Base-by-base conservation (phyloP, 2,113 vertebrate species). In the Fulica atra region DNA sequence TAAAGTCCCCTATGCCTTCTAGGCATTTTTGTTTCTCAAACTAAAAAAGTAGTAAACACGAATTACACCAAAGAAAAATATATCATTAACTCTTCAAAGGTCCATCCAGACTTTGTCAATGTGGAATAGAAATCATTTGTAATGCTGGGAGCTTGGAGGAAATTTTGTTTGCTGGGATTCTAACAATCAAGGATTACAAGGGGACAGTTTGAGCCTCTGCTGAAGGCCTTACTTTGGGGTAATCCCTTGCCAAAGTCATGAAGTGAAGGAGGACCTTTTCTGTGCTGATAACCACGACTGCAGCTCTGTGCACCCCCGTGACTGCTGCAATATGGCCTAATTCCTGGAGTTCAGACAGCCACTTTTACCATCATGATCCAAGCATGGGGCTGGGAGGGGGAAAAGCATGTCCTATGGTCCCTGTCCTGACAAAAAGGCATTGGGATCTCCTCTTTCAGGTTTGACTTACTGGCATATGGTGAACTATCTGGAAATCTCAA, bases 1-100 rank as follows among this genome's bases (percentile, higher is more conserved):
- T 95, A n/a, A 50, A 94, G 81, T 82, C 92, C 78, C n/a, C 14
- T 81, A 64, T 84, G 91, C 88, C 85, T 94, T 73, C 81, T 56
- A 87, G 69, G 84, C 79, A 65, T 65, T 94, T 88, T 91, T 92
- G 35, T 86, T 57, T 56, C 72, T 82, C 64, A 50, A 65, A 77
- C 72, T 63, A 69, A 76, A 91, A 89, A 77, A 53, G 70, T 63
- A 92, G 16, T 93, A 92, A 97, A 88, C 64, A 83, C 54, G 56
- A 95, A 74, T 94, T 95, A 74, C 44, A 64, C 44, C 13, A 21
- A 82, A 94, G 51, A 42, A 81, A 82, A 77, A 69, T 28, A 23
- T 29, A 24, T 25, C 40, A 31, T 93, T 91, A 92, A 84, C 61
- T 86, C 89, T 91, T 96, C 83, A 84, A 20, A 48, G 16, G 33